Evolutionary conservation across 1,140 invertebrate species (phyloP).

Genomic region (Calosoma granatense): DNA sequence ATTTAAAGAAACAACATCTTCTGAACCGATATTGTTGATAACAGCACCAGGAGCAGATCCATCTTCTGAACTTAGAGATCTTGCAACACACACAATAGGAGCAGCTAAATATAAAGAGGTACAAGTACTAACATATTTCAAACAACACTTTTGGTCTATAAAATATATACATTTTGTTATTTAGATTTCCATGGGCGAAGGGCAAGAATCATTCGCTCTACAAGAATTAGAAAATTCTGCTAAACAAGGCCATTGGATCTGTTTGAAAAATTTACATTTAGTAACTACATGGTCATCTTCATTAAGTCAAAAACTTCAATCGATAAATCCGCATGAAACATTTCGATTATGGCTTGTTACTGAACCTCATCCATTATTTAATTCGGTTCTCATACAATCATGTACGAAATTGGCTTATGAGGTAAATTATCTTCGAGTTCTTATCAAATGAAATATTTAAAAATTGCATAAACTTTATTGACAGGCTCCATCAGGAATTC

Average conservation of each 20-base stretch:
- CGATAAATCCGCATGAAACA: constrained; percentile 43
- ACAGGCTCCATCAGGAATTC: constrained; percentile 57
- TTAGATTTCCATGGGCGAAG: constrained; percentile 36
- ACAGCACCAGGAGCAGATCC: constrained; percentile 71
- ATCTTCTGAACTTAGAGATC: constrained; percentile 59
- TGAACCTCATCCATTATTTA: constrained; percentile 58
- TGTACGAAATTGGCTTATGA: constrained; percentile 23
- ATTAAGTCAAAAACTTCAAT: constrained; percentile 61
- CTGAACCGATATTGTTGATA: constrained; percentile 67
- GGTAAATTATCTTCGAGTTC: background rate
- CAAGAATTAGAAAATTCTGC: constrained; percentile 32
- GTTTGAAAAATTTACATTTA: constrained; percentile 83
- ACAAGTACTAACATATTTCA: constrained; percentile 14
- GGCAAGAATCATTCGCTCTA: constrained; percentile 52
- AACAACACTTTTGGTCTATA: constrained; percentile 6
- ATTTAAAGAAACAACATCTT: constrained; percentile 42
- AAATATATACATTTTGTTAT: constrained; percentile 27
- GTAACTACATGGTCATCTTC: constrained; percentile 65
- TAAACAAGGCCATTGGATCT: constrained; percentile 49
- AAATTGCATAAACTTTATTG: constrained; percentile 83
- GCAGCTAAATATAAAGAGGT: constrained; percentile 50
- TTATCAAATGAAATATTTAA: constrained; percentile 49
- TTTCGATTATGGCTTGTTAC: constrained; percentile 63
- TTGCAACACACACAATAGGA: constrained; percentile 47
- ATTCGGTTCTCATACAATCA: constrained; percentile 51